Conservation (phyloP, 2,888 invertebrate species). For the Aphelenchoides bicaudatus region DNA sequence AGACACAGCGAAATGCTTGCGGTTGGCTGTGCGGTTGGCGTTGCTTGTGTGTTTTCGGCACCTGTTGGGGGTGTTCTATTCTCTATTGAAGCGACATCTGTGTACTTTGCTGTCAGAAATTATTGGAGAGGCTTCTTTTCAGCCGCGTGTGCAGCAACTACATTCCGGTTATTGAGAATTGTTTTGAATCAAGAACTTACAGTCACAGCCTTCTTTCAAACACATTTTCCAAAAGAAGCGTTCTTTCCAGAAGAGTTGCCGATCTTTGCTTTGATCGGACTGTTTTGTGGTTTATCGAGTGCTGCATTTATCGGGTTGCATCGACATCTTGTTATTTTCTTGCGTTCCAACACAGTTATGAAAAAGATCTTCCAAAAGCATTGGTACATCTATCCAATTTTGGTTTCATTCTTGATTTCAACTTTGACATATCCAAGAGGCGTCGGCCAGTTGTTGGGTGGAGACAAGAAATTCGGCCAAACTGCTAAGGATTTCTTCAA, state of each 20-base stretch:
- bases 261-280: constrained; percentile 84
- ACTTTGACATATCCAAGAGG: constrained; percentile 86
- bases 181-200: constrained; percentile 26
- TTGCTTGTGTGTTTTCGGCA: constrained; percentile 87
- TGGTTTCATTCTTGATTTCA: constrained; percentile 76
- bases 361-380: constrained; percentile 52
- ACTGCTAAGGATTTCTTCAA: constrained; percentile 39
- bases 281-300: constrained; percentile 50
- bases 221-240: constrained; percentile 75
- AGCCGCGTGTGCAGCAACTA: constrained; percentile 92
- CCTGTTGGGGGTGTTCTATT: constrained; percentile 96
- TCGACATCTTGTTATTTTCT: constrained; percentile 48
- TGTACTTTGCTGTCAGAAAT: constrained; percentile 82
- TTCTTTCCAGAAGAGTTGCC: constrained; percentile 76
- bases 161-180: constrained; percentile 82
- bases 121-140: constrained; percentile 78
- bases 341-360: constrained; percentile 44
- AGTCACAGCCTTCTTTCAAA: constrained; percentile 84
- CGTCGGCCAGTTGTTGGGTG: constrained; percentile 75
- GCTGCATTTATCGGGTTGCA: constrained; percentile 52
- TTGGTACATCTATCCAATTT: constrained; percentile 89
- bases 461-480: constrained; percentile 46
- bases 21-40: constrained; percentile 94
- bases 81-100: constrained; percentile 97
- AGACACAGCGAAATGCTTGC: constrained; percentile 87